Evolutionary conservation across 2,888 invertebrate genomes (phyloP).

Genomic region (Tachina fera): DNA sequence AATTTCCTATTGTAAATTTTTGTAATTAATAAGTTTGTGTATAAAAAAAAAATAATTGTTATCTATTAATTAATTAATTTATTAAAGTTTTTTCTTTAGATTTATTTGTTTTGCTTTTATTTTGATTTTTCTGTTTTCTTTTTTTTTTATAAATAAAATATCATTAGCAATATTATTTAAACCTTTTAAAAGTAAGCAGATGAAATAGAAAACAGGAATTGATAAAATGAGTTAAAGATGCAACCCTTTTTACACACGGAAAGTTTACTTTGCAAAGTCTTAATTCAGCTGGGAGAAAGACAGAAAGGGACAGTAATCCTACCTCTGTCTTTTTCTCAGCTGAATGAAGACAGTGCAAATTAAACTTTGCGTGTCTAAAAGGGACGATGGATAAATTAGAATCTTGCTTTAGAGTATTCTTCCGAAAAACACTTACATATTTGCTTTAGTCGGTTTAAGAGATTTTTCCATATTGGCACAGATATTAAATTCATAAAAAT

Average conservation of each 20-base stretch:
- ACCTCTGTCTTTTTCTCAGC: too few relatives aligned
- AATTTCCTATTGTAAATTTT: constrained; percentile 32
- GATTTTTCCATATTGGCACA: too few relatives aligned
- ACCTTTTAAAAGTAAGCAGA: neutral
- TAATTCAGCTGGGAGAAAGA: too few relatives aligned
- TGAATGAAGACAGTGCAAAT: too few relatives aligned
- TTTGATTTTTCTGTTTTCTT: constrained; percentile 14
- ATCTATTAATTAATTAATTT: constrained; percentile 40
- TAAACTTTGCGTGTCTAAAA: too few relatives aligned
- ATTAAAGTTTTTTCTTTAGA: constrained; percentile 10
- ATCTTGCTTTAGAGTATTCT: neutral
- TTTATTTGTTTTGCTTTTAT: constrained; percentile 29
- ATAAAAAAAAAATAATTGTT: constrained; percentile 22
- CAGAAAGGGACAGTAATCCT: too few relatives aligned
- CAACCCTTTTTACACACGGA: too few relatives aligned
- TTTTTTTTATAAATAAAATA: constrained; percentile 56
- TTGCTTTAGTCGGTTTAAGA: too few relatives aligned
- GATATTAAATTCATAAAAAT: too few relatives aligned
- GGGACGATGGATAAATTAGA: neutral
- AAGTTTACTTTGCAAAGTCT: too few relatives aligned
- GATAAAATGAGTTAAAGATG: constrained; percentile 12
- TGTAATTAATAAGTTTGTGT: constrained; percentile 33
- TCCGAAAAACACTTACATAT: too few relatives aligned
- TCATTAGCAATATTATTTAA: neutral
- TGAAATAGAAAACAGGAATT: neutral